Base-by-base conservation (phyloP, 2,888 invertebrate species). In the Exocentrus adspersus region DNA sequence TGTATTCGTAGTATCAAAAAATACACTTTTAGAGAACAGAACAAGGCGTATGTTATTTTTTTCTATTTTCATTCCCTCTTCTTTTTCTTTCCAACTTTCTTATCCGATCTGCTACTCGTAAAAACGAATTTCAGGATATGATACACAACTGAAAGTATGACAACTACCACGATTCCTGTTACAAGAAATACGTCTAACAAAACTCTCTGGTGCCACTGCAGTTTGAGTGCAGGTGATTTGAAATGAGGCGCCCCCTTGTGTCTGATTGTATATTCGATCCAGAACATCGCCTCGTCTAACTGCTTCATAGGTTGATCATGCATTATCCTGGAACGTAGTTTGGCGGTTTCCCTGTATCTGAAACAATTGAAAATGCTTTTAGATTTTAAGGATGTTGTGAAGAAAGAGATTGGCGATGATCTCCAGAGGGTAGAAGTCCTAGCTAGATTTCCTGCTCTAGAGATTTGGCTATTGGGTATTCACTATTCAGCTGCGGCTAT, bases 181-280 rank as follows among this genome's bases (percentile, higher is more conserved):
- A 12, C 14, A 5, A 37, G 37, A n/a, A 37, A 12, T 12, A 37
- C 12, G 14, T 37, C 37, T 1, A 37, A n/a, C 12, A 37, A n/a
- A 3, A 37, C 54, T 45, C 68, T 66, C 50, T 77, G 73, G 46
- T 72, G 77, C 75, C 75, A 75, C 12, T 54, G 48, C 9, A 77
- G 57, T 61, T 71, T 58, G 9, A 76, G 45, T 2, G 68, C 71
- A 3, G 72, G 69, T 7, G 72, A 68, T 28, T 69, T 65, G 17
- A 76, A 67, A 65, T 77, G 76, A 20, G 66, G 63, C 0, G 77
- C 75, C 10, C 77, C 77, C 42, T 72, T 71, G 53, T 77, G 72
- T 2, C 74, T 62, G 9, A 77, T 65, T 6, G 76, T 75, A 42
- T 77, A 75, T 52, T 77, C 74, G 0, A 75, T 68, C 77, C 77